Percentiles rank a stretch among this genome's conserved stretches.
Evolutionary conservation across 2,113 vertebrate species (phyloP).

Genomic region (Lampris incognitus): DNA sequence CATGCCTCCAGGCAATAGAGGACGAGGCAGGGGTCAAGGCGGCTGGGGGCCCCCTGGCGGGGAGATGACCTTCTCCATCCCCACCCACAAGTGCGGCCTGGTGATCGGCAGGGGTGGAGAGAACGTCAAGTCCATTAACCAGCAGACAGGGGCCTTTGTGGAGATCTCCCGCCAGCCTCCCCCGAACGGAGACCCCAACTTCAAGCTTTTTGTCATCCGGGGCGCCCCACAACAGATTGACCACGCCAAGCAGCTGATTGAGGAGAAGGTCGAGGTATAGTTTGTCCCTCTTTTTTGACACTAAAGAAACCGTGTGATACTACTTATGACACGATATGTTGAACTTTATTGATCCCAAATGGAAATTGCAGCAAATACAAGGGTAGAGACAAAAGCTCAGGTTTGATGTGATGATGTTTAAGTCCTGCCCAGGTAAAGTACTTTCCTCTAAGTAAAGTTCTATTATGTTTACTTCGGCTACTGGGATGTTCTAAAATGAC

Average conservation of each 20-base stretch:
- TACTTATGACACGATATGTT: too few species aligned
- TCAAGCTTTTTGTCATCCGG: conserved; percentile 91
- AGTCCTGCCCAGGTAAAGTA: too few species aligned
- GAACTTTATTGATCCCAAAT: too few species aligned
- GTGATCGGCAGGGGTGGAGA: conserved; percentile 93
- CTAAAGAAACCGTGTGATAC: too few species aligned
- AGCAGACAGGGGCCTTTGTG: conserved; percentile 93
- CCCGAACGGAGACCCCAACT: conserved; percentile 92
- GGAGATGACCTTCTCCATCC: conserved; percentile 93
- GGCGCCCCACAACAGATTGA: conserved; percentile 93
- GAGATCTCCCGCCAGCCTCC: conserved; percentile 92
- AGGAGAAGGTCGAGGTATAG: conserved; percentile 92
- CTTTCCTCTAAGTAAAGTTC: too few species aligned
- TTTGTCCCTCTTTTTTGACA: too few species aligned
- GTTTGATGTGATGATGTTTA: too few species aligned
- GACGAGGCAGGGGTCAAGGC: conserved; percentile 88
- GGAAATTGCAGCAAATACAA: too few species aligned
- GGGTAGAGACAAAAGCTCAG: too few species aligned
- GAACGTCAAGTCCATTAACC: conserved; percentile 94
- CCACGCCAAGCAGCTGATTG: conserved; percentile 94
- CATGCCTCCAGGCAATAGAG: conserved; percentile 88
- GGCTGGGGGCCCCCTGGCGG: conserved; percentile 91
- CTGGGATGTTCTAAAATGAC: too few species aligned
- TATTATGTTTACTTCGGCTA: too few species aligned
- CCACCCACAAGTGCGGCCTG: conserved; percentile 94